Conservation (phyloP, 1,140 invertebrate genomes). For the Physella acuta region DNA sequence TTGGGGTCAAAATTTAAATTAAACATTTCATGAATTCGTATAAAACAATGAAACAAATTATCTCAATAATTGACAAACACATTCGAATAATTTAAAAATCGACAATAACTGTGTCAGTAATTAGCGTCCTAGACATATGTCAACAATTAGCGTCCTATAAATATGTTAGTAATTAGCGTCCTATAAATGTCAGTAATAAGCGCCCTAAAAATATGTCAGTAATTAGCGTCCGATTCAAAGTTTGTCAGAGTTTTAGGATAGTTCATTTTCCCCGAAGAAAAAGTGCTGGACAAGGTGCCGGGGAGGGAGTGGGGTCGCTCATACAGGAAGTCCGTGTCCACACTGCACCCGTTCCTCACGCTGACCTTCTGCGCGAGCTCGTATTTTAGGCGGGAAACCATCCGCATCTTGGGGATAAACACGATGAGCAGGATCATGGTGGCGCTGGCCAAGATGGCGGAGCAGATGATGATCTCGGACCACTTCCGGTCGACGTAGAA, state of each 20-base stretch:
- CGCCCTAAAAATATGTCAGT: too few relatives aligned
- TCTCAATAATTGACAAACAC: too few relatives aligned
- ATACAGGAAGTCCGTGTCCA: constrained; percentile 50
- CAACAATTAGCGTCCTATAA: neutral
- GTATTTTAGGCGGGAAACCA: constrained; percentile 60
- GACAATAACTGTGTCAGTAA: too few relatives aligned
- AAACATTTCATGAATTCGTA: too few relatives aligned
- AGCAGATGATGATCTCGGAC: constrained; percentile 64
- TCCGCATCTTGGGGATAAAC: constrained; percentile 66
- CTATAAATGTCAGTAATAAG: too few relatives aligned
- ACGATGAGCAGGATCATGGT: constrained; percentile 64
- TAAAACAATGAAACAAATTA: too few relatives aligned
- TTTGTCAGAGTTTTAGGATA: constrained; percentile 42
- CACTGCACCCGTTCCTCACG: constrained; percentile 42
- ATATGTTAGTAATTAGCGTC: neutral
- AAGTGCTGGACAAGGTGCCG: constrained; percentile 36
- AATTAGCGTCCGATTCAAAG: constrained; percentile 48
- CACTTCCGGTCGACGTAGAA: constrained; percentile 58
- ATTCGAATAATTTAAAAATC: too few relatives aligned
- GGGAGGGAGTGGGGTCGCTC: constrained; percentile 51
- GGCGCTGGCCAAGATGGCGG: constrained; percentile 65
- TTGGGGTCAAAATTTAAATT: too few relatives aligned
- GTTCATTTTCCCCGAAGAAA: constrained; percentile 44
- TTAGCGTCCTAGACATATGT: too few relatives aligned
- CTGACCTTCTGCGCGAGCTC: constrained; percentile 37